A percentile compares a stretch with the other conserved stretches of the same genome.
These are phyloP conservation scores for Oreonectes daqikongensis DNA, from an alignment of 2,797 vertebrate species.

Conservation along the genomic window DNA sequence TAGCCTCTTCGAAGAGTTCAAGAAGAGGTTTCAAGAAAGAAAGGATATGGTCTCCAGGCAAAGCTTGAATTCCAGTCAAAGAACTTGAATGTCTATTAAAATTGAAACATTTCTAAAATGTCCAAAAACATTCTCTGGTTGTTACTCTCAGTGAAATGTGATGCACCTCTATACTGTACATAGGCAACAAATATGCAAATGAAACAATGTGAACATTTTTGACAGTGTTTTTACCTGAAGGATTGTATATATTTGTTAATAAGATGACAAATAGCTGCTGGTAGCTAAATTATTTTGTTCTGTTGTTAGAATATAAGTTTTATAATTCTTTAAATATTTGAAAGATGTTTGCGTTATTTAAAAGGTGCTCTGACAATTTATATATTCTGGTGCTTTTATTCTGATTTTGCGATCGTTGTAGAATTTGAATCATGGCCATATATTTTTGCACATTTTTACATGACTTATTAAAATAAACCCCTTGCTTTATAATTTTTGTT, in stretches of 20 bases:
- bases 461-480: neutral
- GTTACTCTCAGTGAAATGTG: neutral
- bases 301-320: neutral
- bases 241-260: neutral
- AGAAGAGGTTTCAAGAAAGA: slow-evolving; percentile 61
- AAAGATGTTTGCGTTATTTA: too few species aligned
- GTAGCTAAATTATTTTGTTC: neutral
- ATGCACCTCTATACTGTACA: neutral
- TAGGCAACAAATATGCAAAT: too few species aligned
- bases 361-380: too few species aligned
- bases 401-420: neutral
- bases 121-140: neutral
- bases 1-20: slow-evolving; percentile 64
- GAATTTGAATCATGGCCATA: neutral
- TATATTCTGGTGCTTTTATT: neutral
- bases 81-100: slow-evolving; percentile 7
- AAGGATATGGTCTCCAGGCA: neutral
- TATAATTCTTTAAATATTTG: neutral
- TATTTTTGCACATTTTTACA: neutral
- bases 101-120: neutral
- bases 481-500: neutral
- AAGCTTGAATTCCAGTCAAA: neutral
- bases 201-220: neutral
- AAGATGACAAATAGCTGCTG: neutral
- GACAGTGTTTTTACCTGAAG: neutral